Evolutionary conservation across 1,140 invertebrate species (phyloP).

Genomic region (Delia radicum): DNA sequence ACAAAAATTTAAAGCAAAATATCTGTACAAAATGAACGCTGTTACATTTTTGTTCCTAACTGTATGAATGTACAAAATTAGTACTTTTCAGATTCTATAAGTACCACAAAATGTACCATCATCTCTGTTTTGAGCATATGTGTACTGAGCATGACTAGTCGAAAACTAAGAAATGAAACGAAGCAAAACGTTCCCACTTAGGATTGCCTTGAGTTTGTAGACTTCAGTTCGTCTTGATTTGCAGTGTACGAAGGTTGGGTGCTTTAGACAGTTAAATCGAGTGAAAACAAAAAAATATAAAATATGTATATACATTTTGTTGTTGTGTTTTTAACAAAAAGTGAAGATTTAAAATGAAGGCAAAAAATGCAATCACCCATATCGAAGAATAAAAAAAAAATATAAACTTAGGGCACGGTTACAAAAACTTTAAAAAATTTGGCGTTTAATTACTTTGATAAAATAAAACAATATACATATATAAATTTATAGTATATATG

Average conservation of each 20-base stretch:
- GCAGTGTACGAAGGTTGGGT: slow-evolving; percentile 12
- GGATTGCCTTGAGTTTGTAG: slow-evolving; percentile 1
- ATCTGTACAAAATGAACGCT: too few relatives aligned
- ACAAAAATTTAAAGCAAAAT: too few relatives aligned
- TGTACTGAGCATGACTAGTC: slow-evolving; percentile 7
- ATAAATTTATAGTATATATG: neutral
- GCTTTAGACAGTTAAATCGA: neutral
- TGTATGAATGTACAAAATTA: too few relatives aligned
- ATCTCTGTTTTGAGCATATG: too few relatives aligned
- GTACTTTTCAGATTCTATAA: too few relatives aligned
- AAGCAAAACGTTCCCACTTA: slow-evolving; percentile 1
- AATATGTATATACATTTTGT: neutral
- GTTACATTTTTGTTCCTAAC: too few relatives aligned
- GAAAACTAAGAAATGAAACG: slow-evolving; percentile 7
- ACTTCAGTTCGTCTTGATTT: slow-evolving; percentile 19
- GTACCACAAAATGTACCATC: too few relatives aligned
- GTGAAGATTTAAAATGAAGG: neutral
- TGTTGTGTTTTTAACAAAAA: too few relatives aligned
- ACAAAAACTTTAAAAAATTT: slow-evolving; percentile 7
- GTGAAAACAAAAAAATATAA: neutral
- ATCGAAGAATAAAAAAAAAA: neutral
- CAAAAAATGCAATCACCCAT: neutral
- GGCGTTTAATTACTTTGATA: neutral
- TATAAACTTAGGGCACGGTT: neutral
- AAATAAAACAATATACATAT: neutral